Conservation (phyloP, 2,888 invertebrate species). For the Ophion obscuratus region DNA sequence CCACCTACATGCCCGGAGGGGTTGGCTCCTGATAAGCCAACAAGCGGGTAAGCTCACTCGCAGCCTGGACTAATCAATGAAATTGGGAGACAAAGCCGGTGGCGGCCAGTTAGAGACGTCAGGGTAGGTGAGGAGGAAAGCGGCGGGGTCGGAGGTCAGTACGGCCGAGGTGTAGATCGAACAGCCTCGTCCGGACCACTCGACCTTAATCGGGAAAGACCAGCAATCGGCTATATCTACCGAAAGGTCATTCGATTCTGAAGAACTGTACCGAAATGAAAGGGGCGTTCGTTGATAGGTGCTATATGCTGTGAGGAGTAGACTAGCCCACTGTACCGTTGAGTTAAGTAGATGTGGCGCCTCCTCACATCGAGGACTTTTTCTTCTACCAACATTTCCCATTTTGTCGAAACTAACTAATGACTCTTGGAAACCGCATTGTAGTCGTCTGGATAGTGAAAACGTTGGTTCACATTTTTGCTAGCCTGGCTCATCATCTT, state of each 20-base stretch:
- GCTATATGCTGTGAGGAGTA: conserved; percentile 21
- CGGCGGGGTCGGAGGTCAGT: conserved; percentile 68
- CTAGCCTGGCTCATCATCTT: neutral
- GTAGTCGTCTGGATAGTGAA: neutral
- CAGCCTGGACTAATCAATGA: conserved; percentile 81
- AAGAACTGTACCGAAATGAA: conserved; percentile 31
- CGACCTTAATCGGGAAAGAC: conserved; percentile 61
- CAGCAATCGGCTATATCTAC: conserved; percentile 50
- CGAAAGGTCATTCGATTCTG: conserved; percentile 61
- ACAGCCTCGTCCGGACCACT: conserved; percentile 48
- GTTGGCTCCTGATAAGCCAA: conserved; percentile 74
- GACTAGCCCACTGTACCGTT: conserved; percentile 14
- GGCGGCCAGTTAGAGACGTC: conserved; percentile 62
- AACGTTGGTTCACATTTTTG: neutral
- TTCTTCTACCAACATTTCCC: neutral
- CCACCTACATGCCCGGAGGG: conserved; percentile 60
- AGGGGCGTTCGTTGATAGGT: conserved; percentile 43
- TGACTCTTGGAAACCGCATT: neutral
- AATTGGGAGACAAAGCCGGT: conserved; percentile 82
- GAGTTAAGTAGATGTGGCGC: conserved; percentile 29
- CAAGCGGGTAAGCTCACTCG: conserved; percentile 68
- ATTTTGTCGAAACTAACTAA: neutral
- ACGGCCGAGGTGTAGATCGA: conserved; percentile 61
- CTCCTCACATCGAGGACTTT: conserved; percentile 5
- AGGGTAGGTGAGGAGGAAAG: conserved; percentile 72